Percentiles rank a stretch among this genome's conserved stretches.
These are phyloP conservation scores for Pinctada fucata DNA, from an alignment of 2,888 invertebrate species.

Conservation along the genomic window DNA sequence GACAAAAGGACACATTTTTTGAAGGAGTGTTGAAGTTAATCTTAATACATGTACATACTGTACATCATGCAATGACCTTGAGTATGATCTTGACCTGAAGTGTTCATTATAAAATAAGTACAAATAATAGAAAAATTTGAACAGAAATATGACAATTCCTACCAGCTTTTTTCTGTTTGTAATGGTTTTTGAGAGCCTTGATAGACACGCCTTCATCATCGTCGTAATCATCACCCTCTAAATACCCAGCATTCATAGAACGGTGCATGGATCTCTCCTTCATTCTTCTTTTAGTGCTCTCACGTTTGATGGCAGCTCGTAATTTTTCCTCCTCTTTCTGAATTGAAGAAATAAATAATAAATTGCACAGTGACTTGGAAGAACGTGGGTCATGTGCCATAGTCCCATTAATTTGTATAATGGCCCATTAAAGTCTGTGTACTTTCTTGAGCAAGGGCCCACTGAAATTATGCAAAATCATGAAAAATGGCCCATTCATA, in stretches of 20 bases:
- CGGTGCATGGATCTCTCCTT: constrained; percentile 78
- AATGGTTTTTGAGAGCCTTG: constrained; percentile 95
- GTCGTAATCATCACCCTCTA: constrained; percentile 85
- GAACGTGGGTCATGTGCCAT: neutral
- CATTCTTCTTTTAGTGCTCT: constrained; percentile 81
- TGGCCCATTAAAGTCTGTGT: no score
- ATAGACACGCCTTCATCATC: constrained; percentile 96
- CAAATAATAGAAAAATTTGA: no score
- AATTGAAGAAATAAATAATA: neutral
- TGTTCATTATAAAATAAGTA: no score
- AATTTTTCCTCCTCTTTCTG: constrained; percentile 98
- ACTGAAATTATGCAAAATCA: neutral
- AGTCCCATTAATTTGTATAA: no score
- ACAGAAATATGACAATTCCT: neutral
- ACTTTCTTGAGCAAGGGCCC: neutral
- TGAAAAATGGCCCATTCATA: no score
- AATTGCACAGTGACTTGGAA: neutral
- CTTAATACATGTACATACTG: no score
- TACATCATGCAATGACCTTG: no score
- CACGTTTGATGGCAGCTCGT: constrained; percentile 89
- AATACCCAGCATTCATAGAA: constrained; percentile 79
- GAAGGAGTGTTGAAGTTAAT: no score
- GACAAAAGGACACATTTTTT: no score
- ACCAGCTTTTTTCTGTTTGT: constrained; percentile 80
- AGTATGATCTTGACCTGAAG: no score